Base-by-base conservation (phyloP, 1,140 invertebrate species). In the Panonychus citri region DNA sequence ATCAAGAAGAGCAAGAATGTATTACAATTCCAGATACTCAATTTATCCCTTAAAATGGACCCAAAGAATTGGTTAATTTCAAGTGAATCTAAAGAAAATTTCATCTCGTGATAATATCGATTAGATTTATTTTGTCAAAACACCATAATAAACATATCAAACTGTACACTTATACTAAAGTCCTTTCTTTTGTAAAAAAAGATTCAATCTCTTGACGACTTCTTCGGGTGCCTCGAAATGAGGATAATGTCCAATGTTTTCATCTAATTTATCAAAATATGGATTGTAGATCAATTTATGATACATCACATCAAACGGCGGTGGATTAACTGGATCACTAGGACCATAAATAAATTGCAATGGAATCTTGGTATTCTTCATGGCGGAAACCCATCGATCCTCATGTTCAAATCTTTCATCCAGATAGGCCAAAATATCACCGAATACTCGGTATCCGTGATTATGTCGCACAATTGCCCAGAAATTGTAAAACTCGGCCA, bases 341-440 rank as follows among this genome's bases (percentile, higher is more conserved):
- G 66, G 64, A 10, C 68, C 67, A 60, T 68, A 68, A 21, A 69
- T 65, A 27, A 61, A 51, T 40, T 58, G 62, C 60, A 67, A 61
- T 59, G 62, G 65, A 17, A 68, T 48, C 4, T 51, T 28, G n/a
- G 63, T 57, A n/a, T 59, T 53, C 52, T 63, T 60, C 8, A 69
- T 53, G 19, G 63, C 64, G 26, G 62, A 62, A 30, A 68, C 65
- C 67, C 68, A 69, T 57, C 64, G 62, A 12, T 64, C 62, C 58
- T 66, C 65, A 57, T 64, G 53, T n/a, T 53, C 53, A 21, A 55
- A 40, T 34, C 59, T 26, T 50, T 65, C 58, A 57, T 62, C 56
- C 13, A 65, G 43, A 49, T 61, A 61, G 15, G 54, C 48, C 28
- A 58, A 49, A 17, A 65, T 51, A 12, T 48, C 48, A 21, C 58